Evolutionary conservation across 1,140 invertebrate species (phyloP), one percentile per base, ranked within the genome.

Genomic region (Zaprionus ghesquierei): DNA sequence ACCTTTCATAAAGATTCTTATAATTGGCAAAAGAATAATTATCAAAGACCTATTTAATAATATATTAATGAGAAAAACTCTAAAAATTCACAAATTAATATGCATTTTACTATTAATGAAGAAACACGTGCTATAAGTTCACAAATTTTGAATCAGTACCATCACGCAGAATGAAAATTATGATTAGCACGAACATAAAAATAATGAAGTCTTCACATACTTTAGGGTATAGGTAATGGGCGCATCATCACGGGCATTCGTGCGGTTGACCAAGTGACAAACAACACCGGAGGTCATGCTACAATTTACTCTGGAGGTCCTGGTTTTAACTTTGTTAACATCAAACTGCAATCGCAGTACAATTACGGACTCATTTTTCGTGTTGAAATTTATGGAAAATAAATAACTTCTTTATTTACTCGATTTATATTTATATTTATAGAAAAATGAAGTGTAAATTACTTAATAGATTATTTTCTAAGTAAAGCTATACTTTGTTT

Each of bases 301-400:
- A 92, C 71, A 15, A 69, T 93, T 3, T n/a, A 92, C 9, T 72
- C 66, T 4, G 93, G 93, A 69, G 94, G 94, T 33, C 91, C 92
- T 5, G 92, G 91, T 20, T 82, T 75, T 41, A 89, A 71, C 46
- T 92, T 93, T 64, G 93, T 93, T 1, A 93, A 92, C 6, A 61
- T 94, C 2, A 92, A 90, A 55, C 93, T 94, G 70, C 93, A 93
- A 76, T 94, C 93, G 25, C 92, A 93, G 69, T 92, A 93, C 61
- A 89, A 92, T 35, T 92, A 94, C 54, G 92, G 93, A n/a, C 92
- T 94, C 71, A 93, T 94, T 63, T 94, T 93, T 75, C 63, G 90
- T 25, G 90, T 94, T 23, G 90, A 93, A 58, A 44, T 94, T 23
- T 94, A 93, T 77, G 92, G 92, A 54, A 86, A 86, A 80, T 89